Evolutionary conservation across 2,113 vertebrate genomes (phyloP).

Genomic region (Cyanocitta stelleri): DNA sequence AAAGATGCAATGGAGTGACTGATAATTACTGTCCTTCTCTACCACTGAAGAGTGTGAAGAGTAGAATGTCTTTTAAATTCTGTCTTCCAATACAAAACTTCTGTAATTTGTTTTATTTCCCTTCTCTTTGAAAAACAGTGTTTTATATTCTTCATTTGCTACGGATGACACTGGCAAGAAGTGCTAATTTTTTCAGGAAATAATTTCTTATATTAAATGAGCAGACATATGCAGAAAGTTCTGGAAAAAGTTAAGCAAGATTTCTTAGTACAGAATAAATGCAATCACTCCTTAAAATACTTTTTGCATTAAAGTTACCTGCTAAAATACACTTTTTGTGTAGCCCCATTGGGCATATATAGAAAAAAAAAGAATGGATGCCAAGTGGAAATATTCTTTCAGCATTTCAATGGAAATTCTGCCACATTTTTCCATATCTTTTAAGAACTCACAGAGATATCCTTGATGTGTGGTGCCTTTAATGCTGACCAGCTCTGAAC

Average conservation of each 20-base stretch:
- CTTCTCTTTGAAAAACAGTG: neutral
- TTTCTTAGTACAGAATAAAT: neutral
- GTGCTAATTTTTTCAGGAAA: neutral
- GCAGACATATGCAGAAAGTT: neutral
- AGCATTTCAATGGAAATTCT: neutral
- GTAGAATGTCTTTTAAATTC: neutral
- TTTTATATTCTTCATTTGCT: neutral
- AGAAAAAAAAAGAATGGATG: neutral
- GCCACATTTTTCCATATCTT: neutral
- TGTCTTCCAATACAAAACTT: neutral
- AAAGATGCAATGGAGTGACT: neutral
- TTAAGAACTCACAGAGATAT: neutral
- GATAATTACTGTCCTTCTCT: neutral
- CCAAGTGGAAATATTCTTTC: neutral
- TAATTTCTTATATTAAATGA: neutral
- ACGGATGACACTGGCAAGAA: neutral
- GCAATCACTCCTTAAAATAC: neutral
- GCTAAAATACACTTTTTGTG: neutral
- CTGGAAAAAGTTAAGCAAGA: neutral
- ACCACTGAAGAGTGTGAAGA: neutral
- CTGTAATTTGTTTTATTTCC: neutral
- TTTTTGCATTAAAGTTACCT: neutral
- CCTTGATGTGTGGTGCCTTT: neutral
- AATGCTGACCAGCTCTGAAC: neutral
- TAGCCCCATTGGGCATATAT: neutral